Evolutionary conservation across 2,797 vertebrate species (phyloP), one percentile per base, ranked within the genome.

Genomic region (Takifugu rubripes): DNA sequence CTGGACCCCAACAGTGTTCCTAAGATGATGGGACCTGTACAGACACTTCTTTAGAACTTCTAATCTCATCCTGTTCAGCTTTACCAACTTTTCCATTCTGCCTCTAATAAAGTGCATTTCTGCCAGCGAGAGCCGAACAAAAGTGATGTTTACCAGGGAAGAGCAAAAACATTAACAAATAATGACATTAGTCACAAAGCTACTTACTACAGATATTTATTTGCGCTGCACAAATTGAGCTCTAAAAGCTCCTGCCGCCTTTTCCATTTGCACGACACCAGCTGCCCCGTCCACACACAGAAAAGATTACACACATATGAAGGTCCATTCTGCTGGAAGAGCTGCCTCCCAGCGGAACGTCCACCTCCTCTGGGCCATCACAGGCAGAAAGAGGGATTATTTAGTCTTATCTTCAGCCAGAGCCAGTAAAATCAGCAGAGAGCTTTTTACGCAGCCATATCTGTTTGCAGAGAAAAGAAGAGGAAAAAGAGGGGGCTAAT

Each of bases 351-450:
- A 6, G 69, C 75, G 85, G 84, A 78, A 78, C 27, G 66, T 75
- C 72, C 27, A 74, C 77, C 75, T 81, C 72, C 79, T 85, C 85
- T 83, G 87, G 85, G 86, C 62, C 61, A 61, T 74, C 52, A 29
- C 64, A 70, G 72, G 66, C 68, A 72, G 64, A 76, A 69, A 63
- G 70, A 69, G 81, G 80, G 77, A 84, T 79, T 75, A 82, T 83
- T 82, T 77, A 52, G 74, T 61, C 80, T 89, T 89, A 87, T 92
- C 87, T 84, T 15, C 58, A 75, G 72, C 64, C 42, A 73, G 79
- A 65, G 69, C 61, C 48, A 21, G 83, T 91, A 87, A 93, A 90
- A 88, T 86, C 83, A 85, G 52, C 88, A 87, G 83, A 92, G 90
- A 91, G 91, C 89, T 90, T 83, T 82, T 66, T 64, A 77, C 67